These are phyloP conservation scores for Drosophila neotestacea DNA, from an alignment of 2,888 invertebrate species.

Conservation along the genomic window DNA sequence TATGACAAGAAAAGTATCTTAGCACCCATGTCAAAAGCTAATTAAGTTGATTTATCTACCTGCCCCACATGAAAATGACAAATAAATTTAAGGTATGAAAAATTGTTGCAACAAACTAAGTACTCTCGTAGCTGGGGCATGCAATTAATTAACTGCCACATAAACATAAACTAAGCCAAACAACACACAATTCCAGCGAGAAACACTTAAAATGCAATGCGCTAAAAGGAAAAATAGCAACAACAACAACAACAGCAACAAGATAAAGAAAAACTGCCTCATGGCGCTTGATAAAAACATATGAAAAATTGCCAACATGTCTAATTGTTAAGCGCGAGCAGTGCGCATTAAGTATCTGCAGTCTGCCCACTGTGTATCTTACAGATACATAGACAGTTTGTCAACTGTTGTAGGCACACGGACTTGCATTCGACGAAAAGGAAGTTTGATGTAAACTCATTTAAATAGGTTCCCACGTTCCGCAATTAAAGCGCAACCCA, in stretches of 20 bases:
- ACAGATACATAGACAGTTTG: constrained; percentile 35
- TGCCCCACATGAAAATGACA: constrained; percentile 72
- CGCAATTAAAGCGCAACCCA: constrained; percentile 69
- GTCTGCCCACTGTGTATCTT: constrained; percentile 45
- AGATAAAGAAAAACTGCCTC: constrained; percentile 8
- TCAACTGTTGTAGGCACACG: constrained; percentile 32
- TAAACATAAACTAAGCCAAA: constrained; percentile 55
- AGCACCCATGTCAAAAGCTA: constrained; percentile 66
- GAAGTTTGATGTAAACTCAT: constrained; percentile 63
- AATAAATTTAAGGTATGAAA: constrained; percentile 68
- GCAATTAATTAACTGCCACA: constrained; percentile 73
- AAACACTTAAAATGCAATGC: constrained; percentile 34
- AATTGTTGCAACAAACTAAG: constrained; percentile 60
- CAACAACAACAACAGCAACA: constrained; percentile 17
- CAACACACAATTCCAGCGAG: constrained; percentile 25
- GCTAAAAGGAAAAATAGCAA: constrained; percentile 19
- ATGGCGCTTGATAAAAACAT: constrained; percentile 41
- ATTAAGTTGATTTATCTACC: constrained; percentile 73
- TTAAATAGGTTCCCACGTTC: constrained; percentile 78
- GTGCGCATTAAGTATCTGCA: constrained; percentile 55
- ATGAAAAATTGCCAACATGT: constrained; percentile 54
- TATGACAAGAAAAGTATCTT: constrained; percentile 57
- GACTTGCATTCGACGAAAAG: constrained; percentile 45
- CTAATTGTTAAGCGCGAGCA: constrained; percentile 77
- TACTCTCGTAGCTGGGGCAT: constrained; percentile 42